Conservation (phyloP, 2,797 vertebrate genomes). For the Sebastes miniatus region DNA sequence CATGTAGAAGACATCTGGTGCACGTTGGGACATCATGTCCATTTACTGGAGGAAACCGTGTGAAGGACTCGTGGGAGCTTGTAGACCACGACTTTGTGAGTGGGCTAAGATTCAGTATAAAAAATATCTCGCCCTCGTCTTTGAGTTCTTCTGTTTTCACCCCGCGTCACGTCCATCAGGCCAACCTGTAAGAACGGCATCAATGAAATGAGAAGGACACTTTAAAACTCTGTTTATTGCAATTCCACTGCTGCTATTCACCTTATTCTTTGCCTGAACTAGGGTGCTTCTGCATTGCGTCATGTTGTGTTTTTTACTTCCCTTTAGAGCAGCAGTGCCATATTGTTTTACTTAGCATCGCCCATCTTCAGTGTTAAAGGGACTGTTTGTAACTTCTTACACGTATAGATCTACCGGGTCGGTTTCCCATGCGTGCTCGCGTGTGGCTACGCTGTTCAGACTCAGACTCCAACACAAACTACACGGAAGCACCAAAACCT, state of each 20-base stretch:
- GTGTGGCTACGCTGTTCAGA: too few relatives aligned
- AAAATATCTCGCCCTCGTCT: slow-evolving; percentile 70
- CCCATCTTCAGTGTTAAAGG: too few relatives aligned
- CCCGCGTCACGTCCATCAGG: slow-evolving; percentile 10
- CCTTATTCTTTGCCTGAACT: too few relatives aligned
- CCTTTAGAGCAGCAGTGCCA: too few relatives aligned
- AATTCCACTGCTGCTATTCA: neutral
- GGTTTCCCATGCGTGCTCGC: too few relatives aligned
- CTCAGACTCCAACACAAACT: too few relatives aligned
- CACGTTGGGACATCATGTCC: slow-evolving; percentile 28
- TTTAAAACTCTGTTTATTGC: neutral
- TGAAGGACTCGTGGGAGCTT: slow-evolving; percentile 44
- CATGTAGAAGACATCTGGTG: slow-evolving; percentile 36
- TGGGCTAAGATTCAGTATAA: slow-evolving; percentile 67
- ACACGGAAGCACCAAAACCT: too few relatives aligned
- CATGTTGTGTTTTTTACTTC: too few relatives aligned
- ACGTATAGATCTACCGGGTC: too few relatives aligned
- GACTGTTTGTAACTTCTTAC: too few relatives aligned
- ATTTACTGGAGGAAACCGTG: slow-evolving; percentile 45
- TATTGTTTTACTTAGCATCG: too few relatives aligned
- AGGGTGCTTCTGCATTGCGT: too few relatives aligned
- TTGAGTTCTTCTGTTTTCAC: slow-evolving; percentile 42
- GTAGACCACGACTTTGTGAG: slow-evolving; percentile 56
- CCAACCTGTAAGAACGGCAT: slow-evolving; percentile 46
- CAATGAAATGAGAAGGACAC: neutral